phyloP scores from a whole-genome alignment of 2,113 vertebrate species.

The Corythoichthys haematopterus region DNA sequence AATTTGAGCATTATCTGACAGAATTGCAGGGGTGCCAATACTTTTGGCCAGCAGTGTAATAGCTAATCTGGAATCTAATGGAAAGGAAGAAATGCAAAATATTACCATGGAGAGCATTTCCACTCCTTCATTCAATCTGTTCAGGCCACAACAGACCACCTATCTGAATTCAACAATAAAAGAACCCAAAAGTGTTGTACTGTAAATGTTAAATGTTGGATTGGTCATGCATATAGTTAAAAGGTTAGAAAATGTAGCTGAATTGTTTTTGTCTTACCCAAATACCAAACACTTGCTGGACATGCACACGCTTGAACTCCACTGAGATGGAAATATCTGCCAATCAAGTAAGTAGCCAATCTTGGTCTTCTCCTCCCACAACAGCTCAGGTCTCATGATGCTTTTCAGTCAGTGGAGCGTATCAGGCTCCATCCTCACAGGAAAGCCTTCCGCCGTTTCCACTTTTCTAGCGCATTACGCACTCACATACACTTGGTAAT shows the following conservation, averaged over 20 bases:
- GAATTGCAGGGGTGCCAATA: no score
- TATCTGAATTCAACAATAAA: neutral
- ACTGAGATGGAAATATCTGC: constrained; percentile 27
- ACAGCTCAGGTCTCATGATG: constrained; percentile 49
- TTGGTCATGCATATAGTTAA: neutral
- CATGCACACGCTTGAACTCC: neutral
- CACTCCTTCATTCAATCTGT: no score
- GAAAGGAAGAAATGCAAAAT: no score
- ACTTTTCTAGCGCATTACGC: constrained; percentile 43
- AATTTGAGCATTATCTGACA: no score
- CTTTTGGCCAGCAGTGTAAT: no score
- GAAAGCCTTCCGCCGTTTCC: constrained; percentile 32
- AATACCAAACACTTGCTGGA: constrained; percentile 4
- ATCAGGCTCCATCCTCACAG: constrained; percentile 57
- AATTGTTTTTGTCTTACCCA: neutral
- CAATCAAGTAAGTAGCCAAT: constrained; percentile 41
- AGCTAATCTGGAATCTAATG: no score
- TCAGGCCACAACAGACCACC: no score
- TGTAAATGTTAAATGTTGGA: neutral
- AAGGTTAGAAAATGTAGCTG: neutral
- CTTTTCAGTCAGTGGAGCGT: constrained; percentile 45
- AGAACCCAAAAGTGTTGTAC: neutral
- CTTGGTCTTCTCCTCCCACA: constrained; percentile 32
- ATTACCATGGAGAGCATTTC: no score
- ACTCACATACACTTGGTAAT: constrained; percentile 40